Conservation (phyloP, 2,797 vertebrate genomes). For the Myiotriccus ornatus region DNA sequence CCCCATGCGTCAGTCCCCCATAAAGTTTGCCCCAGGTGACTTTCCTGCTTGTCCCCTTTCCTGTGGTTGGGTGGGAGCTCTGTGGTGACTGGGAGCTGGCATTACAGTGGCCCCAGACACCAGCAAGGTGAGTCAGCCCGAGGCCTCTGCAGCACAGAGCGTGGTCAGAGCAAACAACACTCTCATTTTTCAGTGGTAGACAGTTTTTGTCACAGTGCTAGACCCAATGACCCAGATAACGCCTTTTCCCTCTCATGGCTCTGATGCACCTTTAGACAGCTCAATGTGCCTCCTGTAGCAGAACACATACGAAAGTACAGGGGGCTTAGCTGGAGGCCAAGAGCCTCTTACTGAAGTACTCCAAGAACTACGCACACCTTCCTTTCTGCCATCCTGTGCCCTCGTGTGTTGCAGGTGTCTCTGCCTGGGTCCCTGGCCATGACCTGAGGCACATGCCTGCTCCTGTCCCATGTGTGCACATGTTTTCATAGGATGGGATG, state of each 20-base stretch:
- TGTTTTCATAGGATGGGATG: neutral
- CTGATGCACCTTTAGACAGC: neutral
- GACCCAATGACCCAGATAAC: neutral
- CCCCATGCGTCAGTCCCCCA: neutral
- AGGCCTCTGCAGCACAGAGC: neutral
- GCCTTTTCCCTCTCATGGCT: neutral
- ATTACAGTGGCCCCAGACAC: neutral
- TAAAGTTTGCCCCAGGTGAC: accelerated
- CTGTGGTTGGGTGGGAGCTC: neutral
- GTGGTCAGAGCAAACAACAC: neutral
- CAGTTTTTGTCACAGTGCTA: neutral
- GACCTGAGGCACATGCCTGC: accelerated
- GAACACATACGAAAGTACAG: neutral
- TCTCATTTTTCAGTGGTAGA: neutral
- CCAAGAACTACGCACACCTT: accelerated
- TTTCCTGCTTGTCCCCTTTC: neutral
- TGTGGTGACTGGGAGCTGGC: neutral
- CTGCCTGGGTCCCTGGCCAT: neutral
- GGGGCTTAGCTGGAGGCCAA: neutral
- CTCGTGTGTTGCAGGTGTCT: neutral
- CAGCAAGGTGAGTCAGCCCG: neutral
- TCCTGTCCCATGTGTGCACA: accelerated
- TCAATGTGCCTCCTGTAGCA: neutral
- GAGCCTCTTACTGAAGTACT: neutral
- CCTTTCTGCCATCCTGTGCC: neutral